A percentile compares a stretch with the other conserved stretches of the same genome.
Evolutionary conservation across 2,888 invertebrate genomes (phyloP).

Genomic region (Brachyptera risi): DNA sequence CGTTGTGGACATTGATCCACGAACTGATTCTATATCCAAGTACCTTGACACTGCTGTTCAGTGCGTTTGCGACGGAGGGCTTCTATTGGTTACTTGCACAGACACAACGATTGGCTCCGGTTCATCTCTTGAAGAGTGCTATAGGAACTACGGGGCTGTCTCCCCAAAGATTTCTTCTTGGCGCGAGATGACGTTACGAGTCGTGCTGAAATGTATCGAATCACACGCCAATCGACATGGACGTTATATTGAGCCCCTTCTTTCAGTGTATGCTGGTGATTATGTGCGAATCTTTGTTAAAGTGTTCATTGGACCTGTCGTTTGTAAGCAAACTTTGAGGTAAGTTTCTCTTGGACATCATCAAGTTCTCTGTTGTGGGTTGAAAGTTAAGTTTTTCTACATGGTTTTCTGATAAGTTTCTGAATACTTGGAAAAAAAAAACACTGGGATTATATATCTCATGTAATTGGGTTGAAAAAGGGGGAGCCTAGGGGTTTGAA

Average conservation of each 20-base stretch:
- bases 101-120: constrained; percentile 71
- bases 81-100: constrained; percentile 93
- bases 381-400: no score
- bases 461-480: no score
- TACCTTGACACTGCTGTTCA: constrained; percentile 90
- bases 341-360: no score
- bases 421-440: no score
- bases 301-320: constrained; percentile 71
- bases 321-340: constrained; percentile 84
- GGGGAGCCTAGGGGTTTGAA: no score
- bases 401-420: no score
- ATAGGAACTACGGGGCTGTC: constrained; percentile 87
- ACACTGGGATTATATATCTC: no score
- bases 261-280: constrained; percentile 93
- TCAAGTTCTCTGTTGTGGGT: no score
- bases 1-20: constrained; percentile 94
- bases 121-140: constrained; percentile 90
- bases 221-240: constrained; percentile 90
- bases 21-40: constrained; percentile 85
- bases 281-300: constrained; percentile 92
- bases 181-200: constrained; percentile 96
- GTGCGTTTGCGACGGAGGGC: constrained; percentile 72
- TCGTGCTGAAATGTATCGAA: constrained; percentile 85
- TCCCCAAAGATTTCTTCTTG: constrained; percentile 81
- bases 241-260: constrained; percentile 83